Evolutionary conservation across 2,797 vertebrate genomes (phyloP).

Genomic region (Aulostomus chinensis): DNA sequence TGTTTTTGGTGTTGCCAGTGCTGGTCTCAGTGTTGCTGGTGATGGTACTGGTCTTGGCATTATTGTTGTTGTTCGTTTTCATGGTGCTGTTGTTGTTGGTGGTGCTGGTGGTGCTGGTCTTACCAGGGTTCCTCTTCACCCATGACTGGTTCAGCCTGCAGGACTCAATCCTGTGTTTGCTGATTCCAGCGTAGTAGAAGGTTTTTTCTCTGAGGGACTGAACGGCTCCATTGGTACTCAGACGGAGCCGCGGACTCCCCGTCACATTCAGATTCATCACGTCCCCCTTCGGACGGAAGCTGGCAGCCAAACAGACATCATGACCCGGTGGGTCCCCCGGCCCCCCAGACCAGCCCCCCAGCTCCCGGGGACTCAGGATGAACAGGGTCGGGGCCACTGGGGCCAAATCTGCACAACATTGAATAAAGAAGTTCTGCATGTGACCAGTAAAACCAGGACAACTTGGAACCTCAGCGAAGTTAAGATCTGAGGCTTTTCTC

Average conservation of each 20-base stretch:
- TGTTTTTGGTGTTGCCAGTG: too few relatives aligned
- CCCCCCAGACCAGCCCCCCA: accelerated
- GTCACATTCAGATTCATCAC: background rate
- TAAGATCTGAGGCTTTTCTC: too few relatives aligned
- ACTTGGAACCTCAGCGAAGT: too few relatives aligned
- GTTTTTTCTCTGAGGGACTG: background rate
- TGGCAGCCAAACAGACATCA: slow-evolving; percentile 57
- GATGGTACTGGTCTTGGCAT: too few relatives aligned
- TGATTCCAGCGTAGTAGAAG: slow-evolving; percentile 45
- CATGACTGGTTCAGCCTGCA: slow-evolving; percentile 25
- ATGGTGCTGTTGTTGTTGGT: accelerated
- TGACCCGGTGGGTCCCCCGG: accelerated
- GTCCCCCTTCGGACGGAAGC: background rate
- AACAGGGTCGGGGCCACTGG: background rate
- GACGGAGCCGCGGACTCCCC: accelerated
- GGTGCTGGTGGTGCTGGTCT: accelerated
- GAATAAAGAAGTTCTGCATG: too few relatives aligned
- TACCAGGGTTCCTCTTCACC: accelerated
- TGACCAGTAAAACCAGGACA: too few relatives aligned
- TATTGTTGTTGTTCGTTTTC: background rate
- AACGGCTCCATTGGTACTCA: accelerated
- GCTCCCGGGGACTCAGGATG: slow-evolving; percentile 14
- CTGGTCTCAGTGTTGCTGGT: too few relatives aligned
- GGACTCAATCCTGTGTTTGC: background rate
- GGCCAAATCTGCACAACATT: background rate